Evolutionary conservation across 1,140 invertebrate genomes (phyloP), one percentile per base, ranked within the genome.

Genomic region (Globodera ellingtonae): DNA sequence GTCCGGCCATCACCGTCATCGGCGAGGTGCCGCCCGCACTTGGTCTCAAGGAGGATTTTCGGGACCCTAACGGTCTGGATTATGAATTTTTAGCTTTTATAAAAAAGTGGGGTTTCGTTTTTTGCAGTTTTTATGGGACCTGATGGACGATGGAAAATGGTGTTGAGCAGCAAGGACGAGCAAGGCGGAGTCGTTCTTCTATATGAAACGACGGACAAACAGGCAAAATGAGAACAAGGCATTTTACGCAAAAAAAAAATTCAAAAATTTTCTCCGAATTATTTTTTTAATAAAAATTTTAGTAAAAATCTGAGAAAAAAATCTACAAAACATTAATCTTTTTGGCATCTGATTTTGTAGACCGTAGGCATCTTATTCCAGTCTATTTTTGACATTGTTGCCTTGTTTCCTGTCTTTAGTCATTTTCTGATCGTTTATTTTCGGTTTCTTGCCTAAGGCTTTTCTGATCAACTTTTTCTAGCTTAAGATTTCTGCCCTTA

Each of bases 101-200:
- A 46, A 70, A 24, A 70, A 70, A 70, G 46, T 70, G 35, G 35
- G 1, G 35, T 35, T 35, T n/a, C n/a, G 35, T 35, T 35, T 35
- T 35, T 35, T 35, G 35, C 24, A 77, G 75, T 75, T 66, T 35
- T 80, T 56, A 24, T 80, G 46, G 79, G 79, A 0, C 56, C 79
- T 35, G 72, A 80, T 67, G 79, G 79, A 15, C 62, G 73, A 21
- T 80, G 72, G 72, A 75, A 80, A 77, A 80, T 80, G 79, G 70
- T 80, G 44, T n/a, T 80, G 24, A 72, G 79, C 46, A 80, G 79
- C 46, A 66, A 69, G 52, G 72, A 75, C 56, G 66, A n/a, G 47
- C n/a, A 56, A 21, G 72, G 79, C n/a, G 79, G 79, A 46, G 72
- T 80, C 8, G 59, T 80, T 9, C 62, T 80, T 9, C 62, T 75